A percentile compares a stretch with the other conserved stretches of the same genome.
Evolutionary conservation across 2,113 vertebrate species (phyloP).

Genomic region (Sterrhoptilus dennistouni): DNA sequence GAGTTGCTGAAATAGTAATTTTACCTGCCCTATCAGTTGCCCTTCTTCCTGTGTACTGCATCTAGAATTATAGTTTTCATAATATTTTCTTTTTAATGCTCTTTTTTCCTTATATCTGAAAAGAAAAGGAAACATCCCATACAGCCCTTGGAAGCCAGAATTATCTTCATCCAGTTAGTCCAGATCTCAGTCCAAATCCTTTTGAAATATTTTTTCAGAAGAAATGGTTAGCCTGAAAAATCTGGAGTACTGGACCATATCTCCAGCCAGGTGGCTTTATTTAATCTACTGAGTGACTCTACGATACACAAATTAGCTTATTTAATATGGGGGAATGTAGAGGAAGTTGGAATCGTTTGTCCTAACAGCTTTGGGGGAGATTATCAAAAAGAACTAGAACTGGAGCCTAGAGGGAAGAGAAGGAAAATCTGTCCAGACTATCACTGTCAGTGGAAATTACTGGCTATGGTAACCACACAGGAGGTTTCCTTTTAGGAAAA

Average conservation of each 20-base stretch:
- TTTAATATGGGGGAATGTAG: conserved; percentile 3
- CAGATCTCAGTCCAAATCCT: conserved; percentile 5
- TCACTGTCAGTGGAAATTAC: conserved; percentile 5
- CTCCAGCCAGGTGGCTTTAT: conserved; percentile 17
- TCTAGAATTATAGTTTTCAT: neutral
- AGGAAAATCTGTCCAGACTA: neutral
- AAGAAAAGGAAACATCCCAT: neutral
- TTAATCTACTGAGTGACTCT: conserved; percentile 45
- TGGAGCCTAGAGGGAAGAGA: conserved; percentile 4
- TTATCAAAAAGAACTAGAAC: conserved; percentile 40
- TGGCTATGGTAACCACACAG: neutral
- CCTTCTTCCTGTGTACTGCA: neutral
- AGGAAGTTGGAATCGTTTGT: conserved; percentile 41
- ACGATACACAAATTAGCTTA: conserved; percentile 26
- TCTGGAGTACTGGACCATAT: neutral
- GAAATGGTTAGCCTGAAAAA: conserved; percentile 8
- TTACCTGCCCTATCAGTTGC: neutral
- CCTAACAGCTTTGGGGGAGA: conserved; percentile 54
- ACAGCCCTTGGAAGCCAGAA: neutral
- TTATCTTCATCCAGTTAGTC: neutral
- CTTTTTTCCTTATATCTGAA: neutral
- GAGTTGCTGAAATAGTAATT: neutral
- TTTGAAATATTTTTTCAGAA: conserved; percentile 10
- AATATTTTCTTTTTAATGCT: neutral
- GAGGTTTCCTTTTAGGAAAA: neutral